Base-by-base conservation (phyloP, 30 jellyfish, hydroid and myxozoan genomes). In the Pelagia noctiluca region DNA sequence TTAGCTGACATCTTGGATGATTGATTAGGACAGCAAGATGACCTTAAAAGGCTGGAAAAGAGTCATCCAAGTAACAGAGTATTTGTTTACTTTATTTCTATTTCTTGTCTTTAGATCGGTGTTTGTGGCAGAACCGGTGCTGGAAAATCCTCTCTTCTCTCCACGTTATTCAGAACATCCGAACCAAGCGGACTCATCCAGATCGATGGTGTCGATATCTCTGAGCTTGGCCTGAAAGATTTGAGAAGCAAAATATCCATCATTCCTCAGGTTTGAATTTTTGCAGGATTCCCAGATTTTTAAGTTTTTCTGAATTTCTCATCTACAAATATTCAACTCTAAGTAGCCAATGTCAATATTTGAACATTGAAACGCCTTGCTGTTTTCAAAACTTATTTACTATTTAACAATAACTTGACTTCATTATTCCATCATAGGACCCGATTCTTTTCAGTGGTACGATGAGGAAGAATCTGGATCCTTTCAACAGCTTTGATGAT, bases 81-180 rank as follows among this genome's bases (percentile, higher is more conserved):
- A n/a, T n/a, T n/a, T n/a, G n/a, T n/a, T n/a, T n/a, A n/a, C n/a
- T n/a, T n/a, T n/a, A n/a, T n/a, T n/a, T 42, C 16, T 5, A 42
- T 42, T 42, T 42, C 16, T 19, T 23, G 8, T 50, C 16, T 25
- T 34, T 37, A 92, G 98, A 87, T 92, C 63, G 98, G 98, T 10
- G 98, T 92, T 1, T 92, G 98, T 75, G 98, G 98, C 48, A 35
- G 98, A 25, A 92, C 98, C 16, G 98, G 98, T 8, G 98, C 98
- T 24, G 98, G 98, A 18, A 92, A 92, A 48, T 92, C 98, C 0
- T 92, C 98, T 2, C 70, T 92, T 63, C 60, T 92, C 54, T 92
- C 98, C 35, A 92, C 98, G 23, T 75, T 92, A 38, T 92, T 92
- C 60, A 76, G 98, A 53, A 92, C 98, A 11, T 82, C 98, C 13